Evolutionary conservation across 2,113 vertebrate species (phyloP).

Genomic region (Phylloscopus whistleri): DNA sequence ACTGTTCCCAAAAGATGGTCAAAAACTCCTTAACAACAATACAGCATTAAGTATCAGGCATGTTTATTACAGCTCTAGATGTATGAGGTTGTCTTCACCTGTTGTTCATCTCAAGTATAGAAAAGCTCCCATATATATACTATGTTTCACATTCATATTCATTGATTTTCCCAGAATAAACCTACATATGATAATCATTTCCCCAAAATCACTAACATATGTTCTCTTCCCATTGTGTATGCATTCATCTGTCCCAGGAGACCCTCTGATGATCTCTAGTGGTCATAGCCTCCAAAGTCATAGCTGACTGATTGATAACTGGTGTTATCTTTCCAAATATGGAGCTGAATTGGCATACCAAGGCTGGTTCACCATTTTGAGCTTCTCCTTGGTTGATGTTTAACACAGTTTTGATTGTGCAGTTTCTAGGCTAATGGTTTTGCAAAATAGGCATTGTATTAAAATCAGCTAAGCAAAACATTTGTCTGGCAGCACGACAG

Average conservation of each 20-base stretch:
- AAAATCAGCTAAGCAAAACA: background rate
- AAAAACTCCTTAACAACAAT: background rate
- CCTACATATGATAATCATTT: background rate
- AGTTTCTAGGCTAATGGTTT: background rate
- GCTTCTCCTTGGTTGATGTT: background rate
- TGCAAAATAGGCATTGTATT: background rate
- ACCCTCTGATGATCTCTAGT: background rate
- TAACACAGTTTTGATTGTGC: background rate
- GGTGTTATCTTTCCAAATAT: background rate
- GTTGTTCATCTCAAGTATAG: background rate
- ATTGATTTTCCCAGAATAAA: background rate
- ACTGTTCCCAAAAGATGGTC: background rate
- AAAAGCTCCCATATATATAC: background rate
- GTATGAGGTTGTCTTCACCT: background rate
- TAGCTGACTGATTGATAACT: background rate
- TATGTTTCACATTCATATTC: background rate
- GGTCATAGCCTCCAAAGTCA: background rate
- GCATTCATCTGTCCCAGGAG: rapidly evolving
- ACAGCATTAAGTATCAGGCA: background rate
- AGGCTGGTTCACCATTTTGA: background rate
- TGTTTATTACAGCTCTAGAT: background rate
- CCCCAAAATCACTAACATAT: background rate
- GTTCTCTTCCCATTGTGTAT: background rate
- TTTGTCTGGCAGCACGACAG: background rate
- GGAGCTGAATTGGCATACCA: background rate